phyloP scores from a whole-genome alignment of 1,140 invertebrate species.

The Fopius arisanus region DNA sequence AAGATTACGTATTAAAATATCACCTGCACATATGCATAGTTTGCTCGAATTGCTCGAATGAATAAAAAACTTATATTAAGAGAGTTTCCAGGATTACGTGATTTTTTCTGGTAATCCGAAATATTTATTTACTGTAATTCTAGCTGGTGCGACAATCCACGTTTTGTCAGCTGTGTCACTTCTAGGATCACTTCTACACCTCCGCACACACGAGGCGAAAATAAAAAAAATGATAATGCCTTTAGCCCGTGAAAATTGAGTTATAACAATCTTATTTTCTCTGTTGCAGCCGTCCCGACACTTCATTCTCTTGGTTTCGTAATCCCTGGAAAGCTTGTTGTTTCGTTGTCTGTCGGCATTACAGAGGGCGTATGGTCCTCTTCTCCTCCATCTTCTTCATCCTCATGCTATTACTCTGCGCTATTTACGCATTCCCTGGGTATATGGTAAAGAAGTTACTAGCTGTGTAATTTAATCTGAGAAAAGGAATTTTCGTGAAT shows the following conservation, averaged over 20 bases:
- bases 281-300: slow-evolving; percentile 68
- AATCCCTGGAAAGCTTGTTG: slow-evolving; percentile 69
- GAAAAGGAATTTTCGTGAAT: background rate
- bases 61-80: no score
- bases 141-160: no score
- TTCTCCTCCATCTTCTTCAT: slow-evolving; percentile 53
- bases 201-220: background rate
- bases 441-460: slow-evolving; percentile 65
- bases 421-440: slow-evolving; percentile 66
- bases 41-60: no score
- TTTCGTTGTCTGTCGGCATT: slow-evolving; percentile 65
- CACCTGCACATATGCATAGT: no score
- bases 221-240: background rate
- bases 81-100: no score
- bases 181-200: background rate
- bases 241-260: slow-evolving; percentile 16
- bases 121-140: no score
- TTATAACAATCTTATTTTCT: slow-evolving; percentile 36
- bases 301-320: slow-evolving; percentile 70
- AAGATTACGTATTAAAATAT: no score
- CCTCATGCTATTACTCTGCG: slow-evolving; percentile 52
- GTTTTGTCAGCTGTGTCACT: no score
- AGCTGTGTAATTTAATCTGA: slow-evolving; percentile 47
- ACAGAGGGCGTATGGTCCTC: slow-evolving; percentile 64
- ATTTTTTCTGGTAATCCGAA: no score